phyloP scores from a whole-genome alignment of 2,113 vertebrate species.

The Scopus umbretta region DNA sequence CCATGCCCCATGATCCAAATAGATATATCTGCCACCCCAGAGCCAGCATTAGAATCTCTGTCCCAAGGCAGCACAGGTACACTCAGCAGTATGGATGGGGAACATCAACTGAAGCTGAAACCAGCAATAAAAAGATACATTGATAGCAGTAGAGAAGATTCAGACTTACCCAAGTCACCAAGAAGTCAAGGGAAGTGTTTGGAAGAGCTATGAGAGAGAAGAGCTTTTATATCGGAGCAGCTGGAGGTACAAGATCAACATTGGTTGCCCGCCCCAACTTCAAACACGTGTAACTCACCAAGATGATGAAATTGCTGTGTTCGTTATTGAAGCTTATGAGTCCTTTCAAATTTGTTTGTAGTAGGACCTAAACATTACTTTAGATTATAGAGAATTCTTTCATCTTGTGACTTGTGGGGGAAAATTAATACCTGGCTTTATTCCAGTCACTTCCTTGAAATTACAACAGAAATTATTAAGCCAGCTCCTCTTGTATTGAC shows the following conservation, averaged over 20 bases:
- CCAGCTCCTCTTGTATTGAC: background rate
- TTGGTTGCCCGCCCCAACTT: background rate
- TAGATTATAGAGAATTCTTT: background rate
- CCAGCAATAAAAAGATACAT: accelerated
- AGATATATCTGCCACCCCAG: background rate
- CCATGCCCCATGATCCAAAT: accelerated
- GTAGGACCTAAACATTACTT: background rate
- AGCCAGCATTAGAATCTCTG: background rate
- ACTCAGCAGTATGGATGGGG: background rate
- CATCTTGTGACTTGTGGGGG: background rate
- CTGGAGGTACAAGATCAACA: background rate
- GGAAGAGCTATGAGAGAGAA: background rate
- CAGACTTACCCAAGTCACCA: background rate
- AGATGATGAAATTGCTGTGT: background rate
- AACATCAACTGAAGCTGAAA: background rate
- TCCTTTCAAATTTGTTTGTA: background rate
- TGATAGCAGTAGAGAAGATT: background rate
- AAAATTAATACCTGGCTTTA: background rate
- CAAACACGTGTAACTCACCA: background rate
- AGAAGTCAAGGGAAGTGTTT: background rate
- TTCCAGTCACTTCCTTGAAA: background rate
- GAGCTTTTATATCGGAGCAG: constrained; percentile 18
- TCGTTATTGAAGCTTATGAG: background rate
- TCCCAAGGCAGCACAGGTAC: accelerated
- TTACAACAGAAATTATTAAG: background rate